Percentiles rank a stretch among this genome's conserved stretches.
phyloP scores from a whole-genome alignment of 2,797 vertebrate genomes.

The Iguana delicatissima region DNA sequence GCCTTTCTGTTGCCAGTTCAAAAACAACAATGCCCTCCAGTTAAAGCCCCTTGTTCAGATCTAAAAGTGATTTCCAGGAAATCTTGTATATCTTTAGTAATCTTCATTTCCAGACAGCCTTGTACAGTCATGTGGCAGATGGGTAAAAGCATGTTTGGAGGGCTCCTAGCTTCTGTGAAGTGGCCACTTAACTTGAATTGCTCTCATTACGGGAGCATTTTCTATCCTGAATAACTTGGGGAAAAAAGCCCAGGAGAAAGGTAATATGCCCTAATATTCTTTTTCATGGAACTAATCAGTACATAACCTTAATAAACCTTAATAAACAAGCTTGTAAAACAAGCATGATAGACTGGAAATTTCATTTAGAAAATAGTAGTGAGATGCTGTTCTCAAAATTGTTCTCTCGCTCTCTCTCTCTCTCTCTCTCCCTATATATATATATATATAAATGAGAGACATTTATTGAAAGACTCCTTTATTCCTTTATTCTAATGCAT shows the following conservation, averaged over 20 bases:
- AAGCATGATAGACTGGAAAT: not conserved
- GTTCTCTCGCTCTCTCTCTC: too few species aligned
- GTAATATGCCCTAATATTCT: slow-evolving; percentile 21
- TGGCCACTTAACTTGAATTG: slow-evolving; percentile 31
- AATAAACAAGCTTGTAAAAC: too few species aligned
- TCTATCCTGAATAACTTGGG: not conserved
- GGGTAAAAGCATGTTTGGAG: not conserved
- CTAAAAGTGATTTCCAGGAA: slow-evolving; percentile 26
- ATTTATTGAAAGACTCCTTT: not conserved
- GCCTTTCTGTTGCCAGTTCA: not conserved
- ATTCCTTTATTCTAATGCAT: not conserved
- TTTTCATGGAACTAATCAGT: slow-evolving; percentile 20
- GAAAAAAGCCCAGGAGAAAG: not conserved
- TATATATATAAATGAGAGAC: too few species aligned
- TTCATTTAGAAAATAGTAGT: not conserved
- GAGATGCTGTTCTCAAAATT: too few species aligned
- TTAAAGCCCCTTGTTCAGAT: not conserved
- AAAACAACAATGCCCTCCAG: not conserved
- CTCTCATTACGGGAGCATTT: slow-evolving; percentile 28
- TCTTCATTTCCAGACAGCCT: not conserved
- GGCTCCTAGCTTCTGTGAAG: slow-evolving; percentile 14
- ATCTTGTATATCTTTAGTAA: not conserved
- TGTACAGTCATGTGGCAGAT: not conserved
- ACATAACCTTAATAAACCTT: not conserved
- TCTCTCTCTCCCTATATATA: too few species aligned